A percentile compares a stretch with the other conserved stretches of the same genome.
These are phyloP conservation scores for Drosophila takahashii DNA, from an alignment of 1,140 invertebrate species.

Conservation along the genomic window DNA sequence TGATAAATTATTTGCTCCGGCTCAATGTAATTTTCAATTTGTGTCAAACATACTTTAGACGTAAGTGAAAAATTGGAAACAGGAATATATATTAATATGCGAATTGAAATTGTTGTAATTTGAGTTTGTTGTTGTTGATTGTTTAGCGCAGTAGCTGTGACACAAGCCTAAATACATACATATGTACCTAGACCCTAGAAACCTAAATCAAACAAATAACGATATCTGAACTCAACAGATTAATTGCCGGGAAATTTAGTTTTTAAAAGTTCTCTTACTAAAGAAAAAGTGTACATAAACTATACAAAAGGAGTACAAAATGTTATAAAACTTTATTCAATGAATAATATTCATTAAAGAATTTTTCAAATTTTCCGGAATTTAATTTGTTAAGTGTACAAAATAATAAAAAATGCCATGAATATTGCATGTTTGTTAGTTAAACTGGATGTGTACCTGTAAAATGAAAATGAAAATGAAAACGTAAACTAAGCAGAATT, in stretches of 20 bases:
- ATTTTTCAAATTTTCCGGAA: neutral
- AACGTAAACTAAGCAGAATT: conserved; percentile 14
- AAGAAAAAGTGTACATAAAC: no score
- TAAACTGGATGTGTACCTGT: conserved; percentile 64
- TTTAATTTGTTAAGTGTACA: neutral
- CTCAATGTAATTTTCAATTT: conserved; percentile 45
- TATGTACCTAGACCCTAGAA: conserved; percentile 41
- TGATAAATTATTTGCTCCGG: conserved; percentile 49
- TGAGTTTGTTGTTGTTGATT: conserved; percentile 63
- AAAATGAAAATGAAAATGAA: conserved; percentile 36
- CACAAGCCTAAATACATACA: conserved; percentile 50
- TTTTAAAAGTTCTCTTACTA: neutral
- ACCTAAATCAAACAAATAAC: conserved; percentile 31
- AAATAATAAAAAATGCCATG: conserved; percentile 16
- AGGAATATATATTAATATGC: conserved; percentile 58
- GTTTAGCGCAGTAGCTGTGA: conserved; percentile 79
- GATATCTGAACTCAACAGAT: conserved; percentile 4
- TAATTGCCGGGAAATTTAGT: neutral
- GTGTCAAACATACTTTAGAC: conserved; percentile 40
- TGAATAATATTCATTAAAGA: no score
- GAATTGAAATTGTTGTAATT: conserved; percentile 60
- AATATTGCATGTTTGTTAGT: conserved; percentile 55
- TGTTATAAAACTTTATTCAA: no score
- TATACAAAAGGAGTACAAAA: no score
- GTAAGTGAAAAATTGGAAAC: conserved; percentile 59